These are phyloP conservation scores for Dinothrombium tinctorium DNA, from an alignment of 1,140 invertebrate species.

Conservation along the genomic window DNA sequence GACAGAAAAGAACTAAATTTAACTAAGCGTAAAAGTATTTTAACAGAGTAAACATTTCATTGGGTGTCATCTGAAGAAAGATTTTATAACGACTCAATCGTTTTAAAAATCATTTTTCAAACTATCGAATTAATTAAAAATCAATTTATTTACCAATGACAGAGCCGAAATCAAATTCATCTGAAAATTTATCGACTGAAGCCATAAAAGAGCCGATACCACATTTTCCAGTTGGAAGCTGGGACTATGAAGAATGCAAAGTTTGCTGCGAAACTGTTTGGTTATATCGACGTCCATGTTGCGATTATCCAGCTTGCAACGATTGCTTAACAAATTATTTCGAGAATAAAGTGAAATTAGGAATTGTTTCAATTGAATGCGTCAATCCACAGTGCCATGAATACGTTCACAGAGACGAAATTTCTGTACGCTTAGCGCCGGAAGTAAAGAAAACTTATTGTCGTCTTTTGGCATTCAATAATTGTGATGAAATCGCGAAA, in stretches of 20 bases:
- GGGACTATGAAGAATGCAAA: constrained; percentile 15
- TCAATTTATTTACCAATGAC: too few species aligned
- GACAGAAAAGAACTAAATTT: too few species aligned
- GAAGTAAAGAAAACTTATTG: constrained; percentile 21
- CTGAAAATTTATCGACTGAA: too few species aligned
- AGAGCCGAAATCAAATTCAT: too few species aligned
- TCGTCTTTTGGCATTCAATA: constrained; percentile 21
- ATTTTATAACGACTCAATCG: too few species aligned
- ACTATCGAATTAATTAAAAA: too few species aligned
- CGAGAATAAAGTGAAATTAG: constrained; percentile 17
- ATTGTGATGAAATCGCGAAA: constrained; percentile 21
- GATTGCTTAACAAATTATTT: constrained; percentile 20
- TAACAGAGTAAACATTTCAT: too few species aligned
- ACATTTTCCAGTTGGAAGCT: too few species aligned
- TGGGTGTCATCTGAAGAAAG: too few species aligned
- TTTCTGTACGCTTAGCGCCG: constrained; percentile 17
- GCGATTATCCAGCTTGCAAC: constrained; percentile 20
- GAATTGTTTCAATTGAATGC: constrained; percentile 21
- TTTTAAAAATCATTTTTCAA: too few species aligned
- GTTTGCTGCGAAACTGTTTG: constrained; percentile 13
- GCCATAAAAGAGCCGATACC: too few species aligned
- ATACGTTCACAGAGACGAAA: constrained; percentile 21
- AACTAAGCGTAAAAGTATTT: too few species aligned
- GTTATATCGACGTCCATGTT: constrained; percentile 19
- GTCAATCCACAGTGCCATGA: constrained; percentile 17